These are phyloP conservation scores for Macrophya annulata DNA, from an alignment of 2,888 invertebrate species.

Conservation along the genomic window DNA sequence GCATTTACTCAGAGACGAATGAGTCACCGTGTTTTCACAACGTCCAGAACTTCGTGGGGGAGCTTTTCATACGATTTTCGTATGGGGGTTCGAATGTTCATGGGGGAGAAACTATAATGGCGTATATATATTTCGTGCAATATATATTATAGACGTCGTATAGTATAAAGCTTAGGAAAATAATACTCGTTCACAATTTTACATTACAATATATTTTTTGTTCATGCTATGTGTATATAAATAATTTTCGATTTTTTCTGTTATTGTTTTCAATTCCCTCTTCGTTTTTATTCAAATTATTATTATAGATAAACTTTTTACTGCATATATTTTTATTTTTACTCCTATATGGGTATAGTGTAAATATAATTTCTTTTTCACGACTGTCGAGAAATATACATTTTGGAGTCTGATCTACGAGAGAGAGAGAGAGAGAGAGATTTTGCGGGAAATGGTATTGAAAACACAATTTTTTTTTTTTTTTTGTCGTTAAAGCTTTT, in stretches of 20 bases:
- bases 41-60: slow-evolving; percentile 19
- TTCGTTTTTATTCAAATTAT: no score
- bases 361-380: no score
- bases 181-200: not conserved
- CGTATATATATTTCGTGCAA: not conserved
- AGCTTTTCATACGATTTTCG: slow-evolving; percentile 44
- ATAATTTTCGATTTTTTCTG: not conserved
- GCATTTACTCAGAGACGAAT: not conserved
- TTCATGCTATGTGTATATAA: not conserved
- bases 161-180: not conserved
- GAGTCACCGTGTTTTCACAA: slow-evolving; percentile 52
- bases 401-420: no score
- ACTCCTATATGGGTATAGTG: no score
- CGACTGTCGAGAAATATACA: no score
- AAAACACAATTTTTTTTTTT: not conserved
- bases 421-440: no score
- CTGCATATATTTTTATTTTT: no score
- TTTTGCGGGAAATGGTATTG: no score
- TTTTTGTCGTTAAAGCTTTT: not conserved
- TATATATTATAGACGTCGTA: no score
- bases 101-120: not conserved
- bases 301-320: no score
- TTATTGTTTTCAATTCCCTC: no score
- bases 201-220: not conserved
- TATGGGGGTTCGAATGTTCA: not conserved